Percentiles rank a stretch among this genome's conserved stretches.
Conservation (phyloP, 2,888 invertebrate species). For the Oithona nana region DNA sequence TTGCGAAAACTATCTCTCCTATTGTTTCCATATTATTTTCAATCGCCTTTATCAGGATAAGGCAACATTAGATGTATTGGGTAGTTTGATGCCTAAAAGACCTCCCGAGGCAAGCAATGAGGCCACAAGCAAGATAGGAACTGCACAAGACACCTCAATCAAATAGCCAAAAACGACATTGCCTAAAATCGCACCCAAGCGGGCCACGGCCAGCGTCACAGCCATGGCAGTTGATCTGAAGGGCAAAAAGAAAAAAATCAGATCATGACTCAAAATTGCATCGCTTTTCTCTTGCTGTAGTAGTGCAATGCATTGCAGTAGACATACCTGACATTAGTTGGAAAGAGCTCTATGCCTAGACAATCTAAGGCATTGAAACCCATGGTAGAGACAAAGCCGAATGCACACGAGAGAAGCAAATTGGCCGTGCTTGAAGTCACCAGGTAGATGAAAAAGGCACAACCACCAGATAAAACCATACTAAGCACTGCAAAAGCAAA, state of each 20-base stretch:
- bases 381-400: slow-evolving; percentile 28
- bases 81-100: slow-evolving; percentile 63
- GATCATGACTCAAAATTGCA: background rate
- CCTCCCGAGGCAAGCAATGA: slow-evolving; percentile 52
- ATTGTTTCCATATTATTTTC: too few relatives aligned
- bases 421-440: slow-evolving; percentile 20
- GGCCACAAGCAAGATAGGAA: slow-evolving; percentile 78
- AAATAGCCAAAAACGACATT: slow-evolving; percentile 73
- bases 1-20: too few relatives aligned
- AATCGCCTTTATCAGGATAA: too few relatives aligned
- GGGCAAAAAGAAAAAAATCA: background rate
- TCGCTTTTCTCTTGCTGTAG: background rate
- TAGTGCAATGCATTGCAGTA: background rate
- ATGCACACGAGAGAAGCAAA: slow-evolving; percentile 26
- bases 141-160: slow-evolving; percentile 68
- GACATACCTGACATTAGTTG: slow-evolving; percentile 54
- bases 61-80: slow-evolving; percentile 69
- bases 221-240: slow-evolving; percentile 21
- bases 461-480: slow-evolving; percentile 47
- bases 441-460: slow-evolving; percentile 53
- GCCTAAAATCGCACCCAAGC: slow-evolving; percentile 70
- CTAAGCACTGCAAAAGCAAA: slow-evolving; percentile 46
- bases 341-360: slow-evolving; percentile 78
- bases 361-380: slow-evolving; percentile 57
- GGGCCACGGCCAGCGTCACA: slow-evolving; percentile 45